Evolutionary conservation across 2,113 vertebrate species (phyloP).

Genomic region (Myocastor coypus): DNA sequence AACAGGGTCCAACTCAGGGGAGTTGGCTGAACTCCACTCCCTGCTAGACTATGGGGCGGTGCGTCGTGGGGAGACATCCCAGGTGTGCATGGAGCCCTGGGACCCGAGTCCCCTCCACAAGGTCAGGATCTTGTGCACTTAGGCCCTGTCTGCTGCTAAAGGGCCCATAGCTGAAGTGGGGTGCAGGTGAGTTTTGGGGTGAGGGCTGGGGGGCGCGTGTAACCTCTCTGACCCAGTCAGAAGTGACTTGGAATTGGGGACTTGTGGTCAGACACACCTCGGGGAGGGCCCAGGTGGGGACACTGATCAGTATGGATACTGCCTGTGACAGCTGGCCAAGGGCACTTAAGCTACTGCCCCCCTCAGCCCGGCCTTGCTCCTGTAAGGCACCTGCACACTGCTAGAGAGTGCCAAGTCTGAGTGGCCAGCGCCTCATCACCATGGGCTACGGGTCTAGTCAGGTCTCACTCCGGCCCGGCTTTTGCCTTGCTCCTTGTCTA

Average conservation of each 20-base stretch:
- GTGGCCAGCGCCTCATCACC: not conserved
- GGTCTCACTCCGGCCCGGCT: not conserved
- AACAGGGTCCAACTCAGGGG: not conserved
- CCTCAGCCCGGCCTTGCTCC: no score
- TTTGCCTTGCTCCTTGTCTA: no score
- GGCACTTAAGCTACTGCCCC: not conserved
- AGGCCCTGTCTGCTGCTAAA: not conserved
- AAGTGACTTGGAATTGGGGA: not conserved
- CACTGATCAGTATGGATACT: not conserved
- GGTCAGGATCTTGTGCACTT: not conserved
- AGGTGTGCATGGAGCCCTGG: not conserved
- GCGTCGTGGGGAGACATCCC: not conserved
- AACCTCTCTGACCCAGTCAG: not conserved
- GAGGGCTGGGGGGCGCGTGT: not conserved
- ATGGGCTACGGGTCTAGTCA: not conserved
- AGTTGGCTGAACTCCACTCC: not conserved
- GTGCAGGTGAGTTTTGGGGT: not conserved
- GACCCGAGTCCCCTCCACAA: not conserved
- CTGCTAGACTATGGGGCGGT: not conserved
- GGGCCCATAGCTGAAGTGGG: not conserved
- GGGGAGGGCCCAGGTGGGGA: not conserved
- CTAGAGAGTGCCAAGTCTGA: not conserved
- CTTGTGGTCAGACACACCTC: not conserved
- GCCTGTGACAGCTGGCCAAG: not conserved
- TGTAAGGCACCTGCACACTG: not conserved